A percentile compares a stretch with the other conserved stretches of the same genome.
These are phyloP conservation scores for Byasa hedistus DNA, from an alignment of 2,888 invertebrate species.

Conservation along the genomic window DNA sequence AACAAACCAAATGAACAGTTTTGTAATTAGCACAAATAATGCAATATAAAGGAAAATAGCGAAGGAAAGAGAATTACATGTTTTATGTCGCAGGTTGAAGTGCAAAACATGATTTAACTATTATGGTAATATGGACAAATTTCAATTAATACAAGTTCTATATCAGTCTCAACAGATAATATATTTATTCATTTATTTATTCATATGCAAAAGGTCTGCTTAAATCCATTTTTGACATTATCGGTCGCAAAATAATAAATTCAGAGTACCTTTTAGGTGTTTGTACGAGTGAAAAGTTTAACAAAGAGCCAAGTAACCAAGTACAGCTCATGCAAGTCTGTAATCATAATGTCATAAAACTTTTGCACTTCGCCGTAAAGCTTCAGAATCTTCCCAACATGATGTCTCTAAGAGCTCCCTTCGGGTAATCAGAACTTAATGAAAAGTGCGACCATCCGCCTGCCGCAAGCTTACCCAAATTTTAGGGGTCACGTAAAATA, in stretches of 20 bases:
- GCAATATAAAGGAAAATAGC: too few species aligned
- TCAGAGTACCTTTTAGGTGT: not conserved
- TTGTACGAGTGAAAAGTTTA: not conserved
- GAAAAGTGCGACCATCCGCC: constrained; percentile 72
- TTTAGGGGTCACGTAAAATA: constrained; percentile 80
- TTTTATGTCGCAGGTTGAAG: too few species aligned
- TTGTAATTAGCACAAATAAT: too few species aligned
- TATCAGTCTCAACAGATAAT: too few species aligned
- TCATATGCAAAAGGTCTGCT: too few species aligned
- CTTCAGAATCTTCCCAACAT: constrained; percentile 60
- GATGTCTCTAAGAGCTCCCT: constrained; percentile 63
- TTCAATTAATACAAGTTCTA: too few species aligned
- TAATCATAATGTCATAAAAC: constrained; percentile 78
- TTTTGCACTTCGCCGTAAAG: constrained; percentile 75
- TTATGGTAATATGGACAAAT: too few species aligned
- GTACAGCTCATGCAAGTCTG: constrained; percentile 62
- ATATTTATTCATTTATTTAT: too few species aligned
- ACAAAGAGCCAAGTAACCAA: not conserved
- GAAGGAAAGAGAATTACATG: too few species aligned
- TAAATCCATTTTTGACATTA: not conserved
- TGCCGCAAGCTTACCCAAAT: constrained; percentile 61
- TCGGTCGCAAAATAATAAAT: not conserved
- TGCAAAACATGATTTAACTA: too few species aligned
- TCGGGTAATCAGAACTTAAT: constrained; percentile 77
- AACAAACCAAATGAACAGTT: too few species aligned